Percentiles rank a stretch among this genome's conserved stretches.
These are phyloP conservation scores for Podotricha telesiphe DNA, from an alignment of 2,888 invertebrate genomes.

Conservation along the genomic window DNA sequence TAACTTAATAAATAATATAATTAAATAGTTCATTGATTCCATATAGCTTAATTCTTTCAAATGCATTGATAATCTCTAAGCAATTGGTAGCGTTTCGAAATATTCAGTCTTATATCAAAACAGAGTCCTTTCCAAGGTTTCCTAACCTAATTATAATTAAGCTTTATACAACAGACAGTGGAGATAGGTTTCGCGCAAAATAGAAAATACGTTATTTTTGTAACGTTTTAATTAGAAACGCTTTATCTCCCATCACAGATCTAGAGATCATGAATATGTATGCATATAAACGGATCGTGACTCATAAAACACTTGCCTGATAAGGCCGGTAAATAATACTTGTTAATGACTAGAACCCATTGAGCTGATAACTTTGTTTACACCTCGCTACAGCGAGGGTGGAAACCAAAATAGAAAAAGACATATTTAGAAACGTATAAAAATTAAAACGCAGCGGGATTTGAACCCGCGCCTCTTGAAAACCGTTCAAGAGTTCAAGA, in stretches of 20 bases:
- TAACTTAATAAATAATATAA: too few relatives aligned
- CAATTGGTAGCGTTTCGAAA: too few relatives aligned
- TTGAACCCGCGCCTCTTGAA: too few relatives aligned
- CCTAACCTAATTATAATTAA: background rate
- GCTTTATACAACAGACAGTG: background rate
- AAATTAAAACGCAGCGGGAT: too few relatives aligned
- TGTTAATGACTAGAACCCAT: slow-evolving; percentile 52
- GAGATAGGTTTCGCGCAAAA: slow-evolving; percentile 49
- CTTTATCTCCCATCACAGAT: slow-evolving; percentile 44
- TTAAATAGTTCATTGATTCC: too few relatives aligned
- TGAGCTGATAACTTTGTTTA: slow-evolving; percentile 46
- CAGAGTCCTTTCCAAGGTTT: background rate
- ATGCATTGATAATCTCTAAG: too few relatives aligned
- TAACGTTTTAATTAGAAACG: slow-evolving; percentile 42
- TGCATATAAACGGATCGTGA: slow-evolving; percentile 62
- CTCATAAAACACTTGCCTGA: slow-evolving; percentile 60
- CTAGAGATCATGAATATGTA: slow-evolving; percentile 64
- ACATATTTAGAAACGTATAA: too few relatives aligned
- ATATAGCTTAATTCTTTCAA: too few relatives aligned
- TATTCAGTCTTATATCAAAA: too few relatives aligned
- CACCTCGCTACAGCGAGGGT: slow-evolving; percentile 37
- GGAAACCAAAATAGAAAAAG: slow-evolving; percentile 8
- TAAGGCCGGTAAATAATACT: slow-evolving; percentile 54
- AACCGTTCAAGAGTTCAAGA: too few relatives aligned
- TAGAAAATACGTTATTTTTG: slow-evolving; percentile 37